A percentile compares a stretch with the other conserved stretches of the same genome.
Conservation (phyloP, 2,113 vertebrate genomes). For the Gorsachius goisagi region DNA sequence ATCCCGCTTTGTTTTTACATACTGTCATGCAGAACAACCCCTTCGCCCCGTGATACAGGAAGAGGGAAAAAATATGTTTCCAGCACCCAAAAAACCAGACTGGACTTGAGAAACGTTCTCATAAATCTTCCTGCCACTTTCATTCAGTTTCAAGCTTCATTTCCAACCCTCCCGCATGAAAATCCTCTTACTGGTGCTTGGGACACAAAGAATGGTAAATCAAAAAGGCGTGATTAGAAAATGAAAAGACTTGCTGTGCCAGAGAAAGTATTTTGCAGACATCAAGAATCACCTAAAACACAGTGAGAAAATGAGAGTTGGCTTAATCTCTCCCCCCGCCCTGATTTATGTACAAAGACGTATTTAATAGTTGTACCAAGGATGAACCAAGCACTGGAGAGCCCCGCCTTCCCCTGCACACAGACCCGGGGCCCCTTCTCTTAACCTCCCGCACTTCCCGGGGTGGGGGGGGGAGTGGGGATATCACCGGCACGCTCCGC, state of each 20-base stretch:
- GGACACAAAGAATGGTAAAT: background rate
- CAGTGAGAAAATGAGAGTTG: fast-evolving
- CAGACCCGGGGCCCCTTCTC: background rate
- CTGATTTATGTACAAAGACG: fast-evolving
- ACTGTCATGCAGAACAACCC: fast-evolving
- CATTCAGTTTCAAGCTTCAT: background rate
- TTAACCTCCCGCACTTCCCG: fast-evolving
- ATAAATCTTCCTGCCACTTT: too few species aligned
- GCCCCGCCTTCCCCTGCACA: background rate
- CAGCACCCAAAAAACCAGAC: background rate
- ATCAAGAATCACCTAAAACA: too few species aligned
- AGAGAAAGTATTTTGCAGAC: background rate
- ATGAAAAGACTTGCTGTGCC: fast-evolving
- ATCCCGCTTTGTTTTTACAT: fast-evolving
- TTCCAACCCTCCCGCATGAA: background rate
- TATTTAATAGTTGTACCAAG: too few species aligned
- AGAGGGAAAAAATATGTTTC: fast-evolving
- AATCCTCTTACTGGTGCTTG: fast-evolving
- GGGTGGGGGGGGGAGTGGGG: too few species aligned
- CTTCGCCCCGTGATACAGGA: fast-evolving
- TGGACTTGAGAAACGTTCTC: background rate
- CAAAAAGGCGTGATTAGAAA: fast-evolving
- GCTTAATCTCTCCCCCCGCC: background rate
- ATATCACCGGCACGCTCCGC: too few species aligned
- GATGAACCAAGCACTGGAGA: background rate